Conservation (phyloP, 1,140 invertebrate species). For the Camponotus pennsylvanicus region DNA sequence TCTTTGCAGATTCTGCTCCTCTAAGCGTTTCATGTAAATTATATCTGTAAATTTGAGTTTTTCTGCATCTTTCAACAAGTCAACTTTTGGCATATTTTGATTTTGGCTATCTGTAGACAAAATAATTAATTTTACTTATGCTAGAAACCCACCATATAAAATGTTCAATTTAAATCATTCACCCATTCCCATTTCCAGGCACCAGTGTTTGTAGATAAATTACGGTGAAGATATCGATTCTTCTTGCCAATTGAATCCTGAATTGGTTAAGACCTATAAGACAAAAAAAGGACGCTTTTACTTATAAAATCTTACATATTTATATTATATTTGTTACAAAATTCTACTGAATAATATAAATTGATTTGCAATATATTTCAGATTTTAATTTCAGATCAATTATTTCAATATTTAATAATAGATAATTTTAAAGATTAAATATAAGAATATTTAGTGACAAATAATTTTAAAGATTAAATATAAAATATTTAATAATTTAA, state of each 20-base stretch:
- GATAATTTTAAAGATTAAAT: too few species aligned
- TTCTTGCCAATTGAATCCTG: neutral
- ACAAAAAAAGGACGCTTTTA: neutral
- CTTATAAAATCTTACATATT: too few species aligned
- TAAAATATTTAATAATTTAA: too few species aligned
- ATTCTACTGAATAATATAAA: too few species aligned
- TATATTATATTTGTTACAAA: too few species aligned
- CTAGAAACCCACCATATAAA: neutral
- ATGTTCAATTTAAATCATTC: conserved; percentile 32
- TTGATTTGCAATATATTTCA: too few species aligned
- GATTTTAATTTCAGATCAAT: neutral
- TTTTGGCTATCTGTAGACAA: conserved; percentile 43
- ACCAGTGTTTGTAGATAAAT: conserved; percentile 3
- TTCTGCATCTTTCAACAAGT: conserved; percentile 82
- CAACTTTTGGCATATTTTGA: conserved; percentile 86
- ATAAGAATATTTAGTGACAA: too few species aligned
- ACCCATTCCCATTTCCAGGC: conserved; percentile 46
- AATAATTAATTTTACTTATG: conserved; percentile 9
- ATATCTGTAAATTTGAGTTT: conserved; percentile 89
- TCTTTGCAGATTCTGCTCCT: conserved; percentile 90
- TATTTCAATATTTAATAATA: too few species aligned
- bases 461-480: too few species aligned
- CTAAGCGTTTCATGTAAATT: conserved; percentile 92
- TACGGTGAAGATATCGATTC: neutral
- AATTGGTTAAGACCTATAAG: neutral